phyloP scores from a whole-genome alignment of 2,797 vertebrate species.

The Halcyon badia region DNA sequence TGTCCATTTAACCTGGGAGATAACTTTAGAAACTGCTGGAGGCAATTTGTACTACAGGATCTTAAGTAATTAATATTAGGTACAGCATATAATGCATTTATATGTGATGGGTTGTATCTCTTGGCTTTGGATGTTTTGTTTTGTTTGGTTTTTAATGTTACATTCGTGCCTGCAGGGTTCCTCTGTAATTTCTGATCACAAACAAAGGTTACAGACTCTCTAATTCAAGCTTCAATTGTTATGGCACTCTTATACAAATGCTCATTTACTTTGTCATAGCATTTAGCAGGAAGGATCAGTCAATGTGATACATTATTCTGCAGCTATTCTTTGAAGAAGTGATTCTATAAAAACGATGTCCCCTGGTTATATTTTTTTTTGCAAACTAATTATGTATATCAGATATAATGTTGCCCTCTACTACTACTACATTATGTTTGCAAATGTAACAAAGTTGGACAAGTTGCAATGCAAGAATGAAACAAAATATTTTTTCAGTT shows the following conservation, averaged over 20 bases:
- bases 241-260: conserved; percentile 8
- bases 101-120: background rate
- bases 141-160: background rate
- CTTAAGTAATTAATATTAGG: background rate
- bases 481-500: background rate
- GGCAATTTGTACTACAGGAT: background rate
- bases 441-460: background rate
- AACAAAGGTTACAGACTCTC: conserved; percentile 25
- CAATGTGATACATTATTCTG: background rate
- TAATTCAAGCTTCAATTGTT: conserved; percentile 26
- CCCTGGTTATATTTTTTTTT: background rate
- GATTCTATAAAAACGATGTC: background rate
- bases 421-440: background rate
- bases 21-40: conserved; percentile 37
- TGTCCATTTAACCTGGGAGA: conserved; percentile 34
- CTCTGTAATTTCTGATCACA: conserved; percentile 13
- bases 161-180: background rate
- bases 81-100: background rate
- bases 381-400: background rate
- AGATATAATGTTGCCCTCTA: background rate
- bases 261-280: conserved; percentile 33
- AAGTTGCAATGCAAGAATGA: background rate
- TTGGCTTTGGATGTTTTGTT: background rate
- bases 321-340: background rate
- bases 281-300: conserved; percentile 28